Evolutionary conservation across 2,888 invertebrate genomes (phyloP).

Genomic region (Sphinx pinastri): DNA sequence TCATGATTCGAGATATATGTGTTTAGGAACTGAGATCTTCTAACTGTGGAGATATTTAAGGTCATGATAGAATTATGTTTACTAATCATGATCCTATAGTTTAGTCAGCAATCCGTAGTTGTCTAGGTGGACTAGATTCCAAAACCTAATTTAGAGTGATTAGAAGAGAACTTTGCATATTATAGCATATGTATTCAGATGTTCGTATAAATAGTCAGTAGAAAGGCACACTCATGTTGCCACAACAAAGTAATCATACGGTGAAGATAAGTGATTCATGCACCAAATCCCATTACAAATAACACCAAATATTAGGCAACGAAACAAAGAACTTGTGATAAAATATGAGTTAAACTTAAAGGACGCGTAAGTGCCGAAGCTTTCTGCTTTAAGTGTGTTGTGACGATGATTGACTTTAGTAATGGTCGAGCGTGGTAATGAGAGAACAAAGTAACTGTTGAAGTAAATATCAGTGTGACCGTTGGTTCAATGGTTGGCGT

Average conservation of each 20-base stretch:
- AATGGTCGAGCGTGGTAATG: conserved; percentile 26
- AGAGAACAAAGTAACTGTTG: conserved; percentile 24
- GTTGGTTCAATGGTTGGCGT: conserved; percentile 22
- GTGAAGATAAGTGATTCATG: neutral
- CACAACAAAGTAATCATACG: neutral
- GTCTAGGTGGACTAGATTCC: too few relatives aligned
- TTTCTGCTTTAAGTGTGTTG: neutral
- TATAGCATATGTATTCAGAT: too few relatives aligned
- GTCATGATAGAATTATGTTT: too few relatives aligned
- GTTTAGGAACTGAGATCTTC: too few relatives aligned
- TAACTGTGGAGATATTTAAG: too few relatives aligned
- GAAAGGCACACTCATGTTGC: neutral
- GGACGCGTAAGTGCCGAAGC: conserved; percentile 1
- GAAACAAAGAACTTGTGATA: conserved; percentile 13
- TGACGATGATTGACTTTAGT: conserved; percentile 26
- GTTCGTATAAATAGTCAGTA: too few relatives aligned
- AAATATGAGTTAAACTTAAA: conserved; percentile 9
- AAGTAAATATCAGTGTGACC: conserved; percentile 25
- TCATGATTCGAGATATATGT: neutral
- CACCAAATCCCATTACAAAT: neutral
- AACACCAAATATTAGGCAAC: conserved; percentile 3
- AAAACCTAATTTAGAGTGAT: too few relatives aligned
- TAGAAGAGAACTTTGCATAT: too few relatives aligned
- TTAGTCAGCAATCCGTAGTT: too few relatives aligned
- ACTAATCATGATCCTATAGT: too few relatives aligned